Conservation (phyloP, 2,888 invertebrate genomes). For the Pheosia tremula region DNA sequence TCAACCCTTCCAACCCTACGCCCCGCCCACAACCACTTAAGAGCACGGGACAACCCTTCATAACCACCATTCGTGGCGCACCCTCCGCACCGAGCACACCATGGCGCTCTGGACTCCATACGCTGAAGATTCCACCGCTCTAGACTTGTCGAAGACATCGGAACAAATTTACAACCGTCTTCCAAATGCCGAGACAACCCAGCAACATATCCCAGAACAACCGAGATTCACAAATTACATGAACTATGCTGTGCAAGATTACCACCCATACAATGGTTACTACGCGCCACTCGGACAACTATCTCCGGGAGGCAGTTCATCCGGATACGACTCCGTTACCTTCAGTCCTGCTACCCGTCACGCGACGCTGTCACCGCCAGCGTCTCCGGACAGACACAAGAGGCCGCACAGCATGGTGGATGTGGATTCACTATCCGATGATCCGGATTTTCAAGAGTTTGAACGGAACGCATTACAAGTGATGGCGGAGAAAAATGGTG, state of each 20-base stretch:
- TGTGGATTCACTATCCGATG: constrained; percentile 58
- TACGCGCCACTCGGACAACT: constrained; percentile 37
- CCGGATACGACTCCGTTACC: constrained; percentile 37
- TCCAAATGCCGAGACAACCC: background rate
- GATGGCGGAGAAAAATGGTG: constrained; percentile 85
- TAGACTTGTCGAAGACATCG: constrained; percentile 55
- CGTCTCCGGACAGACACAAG: constrained; percentile 37
- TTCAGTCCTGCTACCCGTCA: constrained; percentile 22
- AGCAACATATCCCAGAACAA: background rate
- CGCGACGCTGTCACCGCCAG: constrained; percentile 44
- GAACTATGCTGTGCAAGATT: constrained; percentile 6
- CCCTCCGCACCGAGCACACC: constrained; percentile 27
- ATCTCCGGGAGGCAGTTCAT: constrained; percentile 47
- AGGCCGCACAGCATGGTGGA: constrained; percentile 37
- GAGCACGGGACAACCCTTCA: constrained; percentile 34
- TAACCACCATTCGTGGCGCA: constrained; percentile 31
- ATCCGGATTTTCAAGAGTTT: constrained; percentile 87
- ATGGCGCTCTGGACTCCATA: constrained; percentile 76
- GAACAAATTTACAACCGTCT: background rate
- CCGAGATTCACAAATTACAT: constrained; percentile 3
- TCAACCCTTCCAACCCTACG: constrained; percentile 19
- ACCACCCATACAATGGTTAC: constrained; percentile 35
- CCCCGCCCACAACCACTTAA: constrained; percentile 38
- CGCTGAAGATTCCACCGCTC: constrained; percentile 50
- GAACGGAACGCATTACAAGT: constrained; percentile 87